Base-by-base conservation (phyloP, 2,113 vertebrate genomes). In the Ammodramus savannarum region DNA sequence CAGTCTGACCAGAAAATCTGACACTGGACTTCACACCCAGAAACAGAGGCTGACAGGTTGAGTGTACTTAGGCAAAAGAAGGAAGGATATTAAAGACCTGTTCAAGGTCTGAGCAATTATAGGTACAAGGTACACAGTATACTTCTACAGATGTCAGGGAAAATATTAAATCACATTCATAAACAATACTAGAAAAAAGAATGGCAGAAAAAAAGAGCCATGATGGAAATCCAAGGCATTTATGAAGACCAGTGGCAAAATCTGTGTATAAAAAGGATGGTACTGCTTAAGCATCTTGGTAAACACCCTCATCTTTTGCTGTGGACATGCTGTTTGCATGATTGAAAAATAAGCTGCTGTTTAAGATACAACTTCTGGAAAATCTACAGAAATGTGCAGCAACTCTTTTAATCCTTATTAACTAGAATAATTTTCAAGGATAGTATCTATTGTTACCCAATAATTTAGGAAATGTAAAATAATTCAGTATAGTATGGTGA, bases 81-180 rank as follows among this genome's bases (percentile, higher is more conserved):
- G 27, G 19, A 81, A 81, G 9, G 12, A 7, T 48, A 29, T 11
- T 73, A 20, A 78, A 63, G 38, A 32, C 3, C 6, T 63, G 4
- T 34, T 63, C 29, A 49, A 34, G 11, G 10, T 71, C 52, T 67
- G n/a, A 34, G 31, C 11, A 62, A 46, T 38, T 79, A 66, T 38
- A 46, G 16, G 6, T 77, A 19, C 9, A 15, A 20, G 34, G 21
- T 49, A 54, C 11, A 57, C 0, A 0, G 6, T 38, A 52, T 7
- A 34, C 11, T 57, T 81, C 18, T 43, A 19, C 0, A 1, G 43
- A 41, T 43, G 6, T 78, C 19, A 34, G 18, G 5, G 9, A 44
- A 82, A 39, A 8, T 58, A 88, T 52, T 58, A 58, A 81, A 71
- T n/a, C 13, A 27, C 3, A 38, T 41, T n/a, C 54, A 36, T 17